A percentile compares a stretch with the other conserved stretches of the same genome.
phyloP scores from a whole-genome alignment of 2,797 vertebrate genomes.

The Catamblyrhynchus diadema region DNA sequence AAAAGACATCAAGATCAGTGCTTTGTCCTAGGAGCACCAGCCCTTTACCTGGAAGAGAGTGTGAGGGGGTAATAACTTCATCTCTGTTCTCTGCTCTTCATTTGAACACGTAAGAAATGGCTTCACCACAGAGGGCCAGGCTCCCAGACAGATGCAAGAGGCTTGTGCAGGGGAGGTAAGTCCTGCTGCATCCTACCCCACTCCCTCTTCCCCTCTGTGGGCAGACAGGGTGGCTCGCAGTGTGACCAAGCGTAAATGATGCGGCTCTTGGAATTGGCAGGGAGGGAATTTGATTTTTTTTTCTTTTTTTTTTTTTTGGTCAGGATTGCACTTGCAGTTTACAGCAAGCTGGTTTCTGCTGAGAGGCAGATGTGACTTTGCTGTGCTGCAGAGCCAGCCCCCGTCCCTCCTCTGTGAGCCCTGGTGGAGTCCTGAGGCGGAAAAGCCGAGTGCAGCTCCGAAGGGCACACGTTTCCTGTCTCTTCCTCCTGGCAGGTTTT shows the following conservation, averaged over 20 bases:
- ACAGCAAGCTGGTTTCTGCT: background rate
- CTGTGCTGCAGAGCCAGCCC: background rate
- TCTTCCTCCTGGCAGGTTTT: conserved; percentile 71
- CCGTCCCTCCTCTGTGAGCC: background rate
- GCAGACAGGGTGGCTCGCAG: conserved; percentile 50
- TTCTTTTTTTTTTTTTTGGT: background rate
- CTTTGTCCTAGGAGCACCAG: background rate
- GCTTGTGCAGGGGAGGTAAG: conserved; percentile 39
- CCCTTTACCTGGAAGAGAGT: background rate
- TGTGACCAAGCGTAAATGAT: conserved; percentile 43
- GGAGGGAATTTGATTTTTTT: background rate
- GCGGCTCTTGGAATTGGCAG: conserved; percentile 27
- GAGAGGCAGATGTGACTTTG: background rate
- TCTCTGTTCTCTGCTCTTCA: background rate
- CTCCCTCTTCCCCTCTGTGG: conserved; percentile 51
- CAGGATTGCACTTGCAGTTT: background rate
- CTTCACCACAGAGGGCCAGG: background rate
- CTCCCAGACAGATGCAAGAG: background rate
- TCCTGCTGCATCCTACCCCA: conserved; percentile 18
- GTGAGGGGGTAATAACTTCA: background rate
- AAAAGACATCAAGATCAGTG: background rate
- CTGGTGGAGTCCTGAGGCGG: conserved; percentile 34
- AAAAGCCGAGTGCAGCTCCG: conserved; percentile 20
- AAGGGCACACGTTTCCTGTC: conserved; percentile 66
- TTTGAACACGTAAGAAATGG: background rate